phyloP scores from a whole-genome alignment of 2,797 vertebrate species.

The Scyliorhinus canicula region DNA sequence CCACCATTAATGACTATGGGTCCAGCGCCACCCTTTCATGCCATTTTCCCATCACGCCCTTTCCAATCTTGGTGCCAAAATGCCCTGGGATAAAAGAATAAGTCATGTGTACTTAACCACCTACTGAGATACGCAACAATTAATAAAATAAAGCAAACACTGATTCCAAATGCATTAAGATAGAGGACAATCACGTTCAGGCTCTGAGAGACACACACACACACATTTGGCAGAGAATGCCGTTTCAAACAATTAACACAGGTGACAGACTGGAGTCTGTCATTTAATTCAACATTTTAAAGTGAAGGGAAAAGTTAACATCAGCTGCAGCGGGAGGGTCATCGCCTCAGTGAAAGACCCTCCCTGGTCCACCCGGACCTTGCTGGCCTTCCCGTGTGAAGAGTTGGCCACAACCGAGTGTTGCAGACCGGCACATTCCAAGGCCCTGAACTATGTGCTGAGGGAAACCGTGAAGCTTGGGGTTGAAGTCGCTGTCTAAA shows the following conservation, averaged over 20 bases:
- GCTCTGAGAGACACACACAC: neutral
- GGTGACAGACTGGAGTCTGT: neutral
- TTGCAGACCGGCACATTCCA: too few species aligned
- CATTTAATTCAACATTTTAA: neutral
- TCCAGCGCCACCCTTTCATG: neutral
- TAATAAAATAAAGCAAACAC: neutral
- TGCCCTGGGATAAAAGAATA: neutral
- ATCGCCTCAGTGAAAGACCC: too few species aligned
- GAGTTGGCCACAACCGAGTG: too few species aligned
- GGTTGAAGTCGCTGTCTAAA: too few species aligned
- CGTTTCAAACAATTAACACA: neutral
- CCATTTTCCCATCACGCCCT: neutral
- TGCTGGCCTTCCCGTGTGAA: too few species aligned
- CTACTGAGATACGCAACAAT: neutral
- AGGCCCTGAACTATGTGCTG: too few species aligned
- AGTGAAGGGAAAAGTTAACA: too few species aligned
- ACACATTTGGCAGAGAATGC: neutral
- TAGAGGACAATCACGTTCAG: neutral
- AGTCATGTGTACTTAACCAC: neutral
- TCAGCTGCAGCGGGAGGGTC: too few species aligned
- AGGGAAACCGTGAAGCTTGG: too few species aligned
- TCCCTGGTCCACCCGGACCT: too few species aligned
- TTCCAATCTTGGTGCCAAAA: neutral
- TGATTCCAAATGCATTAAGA: neutral
- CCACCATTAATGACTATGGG: neutral